Base-by-base conservation (phyloP, 2,113 vertebrate genomes). In the Etia nguti region DNA sequence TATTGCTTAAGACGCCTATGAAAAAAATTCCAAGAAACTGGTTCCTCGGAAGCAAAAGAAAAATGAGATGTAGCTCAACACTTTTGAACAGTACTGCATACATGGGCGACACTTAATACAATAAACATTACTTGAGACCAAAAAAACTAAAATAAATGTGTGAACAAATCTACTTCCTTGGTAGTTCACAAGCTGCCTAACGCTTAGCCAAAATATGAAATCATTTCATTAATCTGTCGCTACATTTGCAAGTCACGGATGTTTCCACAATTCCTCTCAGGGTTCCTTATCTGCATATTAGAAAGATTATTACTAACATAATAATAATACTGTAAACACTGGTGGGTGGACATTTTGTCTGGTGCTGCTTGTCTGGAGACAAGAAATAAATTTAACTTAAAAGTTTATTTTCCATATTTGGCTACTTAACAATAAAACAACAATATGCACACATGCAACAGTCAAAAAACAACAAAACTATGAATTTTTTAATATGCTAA, bases 321-420 rank as follows among this genome's bases (percentile, higher is more conserved):
- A 29, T 31, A 50, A 29, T 8, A 48, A 31, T 31, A 50, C 9
- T 77, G 16, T 77, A 31, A 50, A 31, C 43, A 48, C 24, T 20
- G 10, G 26, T 31, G 24, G 26, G 41, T 48, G 70, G 43, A 50
- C 26, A 50, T 77, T 50, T 77, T 77, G 10, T 77, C 46, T 50
- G 26, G 26, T 1, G 6, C 31, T 38, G 20, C 50, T 79, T 24
- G 56, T n/a, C n/a, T 43, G 8, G 16, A 60, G 26, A 6, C 31
- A 80, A 70, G 26, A 85, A 31, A 57, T 1, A 13, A 3, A 34
- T 43, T 60, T 24, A 18, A 75, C 13, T 60, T 18, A 29, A 56
- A 56, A 83, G 31, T 92, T 85, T 90, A 91, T 89, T 90, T 89
- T 75, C 5, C 68, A 4, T 12, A 81, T 48, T 85, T 85, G 29